These are phyloP conservation scores for Gymnopithys bicolor DNA, from an alignment of 2,797 vertebrate genomes.

Conservation along the genomic window DNA sequence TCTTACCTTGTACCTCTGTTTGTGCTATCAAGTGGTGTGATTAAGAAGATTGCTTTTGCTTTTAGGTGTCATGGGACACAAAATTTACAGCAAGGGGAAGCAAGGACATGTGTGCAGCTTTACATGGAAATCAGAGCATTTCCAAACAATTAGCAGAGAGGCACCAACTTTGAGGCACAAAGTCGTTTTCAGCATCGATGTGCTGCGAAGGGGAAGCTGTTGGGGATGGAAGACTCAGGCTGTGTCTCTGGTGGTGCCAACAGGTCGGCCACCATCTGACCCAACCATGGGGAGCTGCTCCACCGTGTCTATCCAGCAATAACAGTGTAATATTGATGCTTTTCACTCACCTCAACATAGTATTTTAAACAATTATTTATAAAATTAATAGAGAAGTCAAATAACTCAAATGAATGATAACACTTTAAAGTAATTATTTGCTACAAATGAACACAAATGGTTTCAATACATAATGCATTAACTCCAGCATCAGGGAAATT, in stretches of 20 bases:
- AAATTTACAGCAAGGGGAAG: background rate
- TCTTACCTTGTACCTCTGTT: conserved; percentile 41
- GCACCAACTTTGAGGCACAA: background rate
- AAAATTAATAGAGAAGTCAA: conserved; percentile 69
- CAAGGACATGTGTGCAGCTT: background rate
- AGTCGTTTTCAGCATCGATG: background rate
- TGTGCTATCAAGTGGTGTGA: background rate
- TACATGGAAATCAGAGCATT: background rate
- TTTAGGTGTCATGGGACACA: background rate
- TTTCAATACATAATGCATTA: conserved; percentile 52
- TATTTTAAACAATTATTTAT: conserved; percentile 40
- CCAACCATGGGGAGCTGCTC: background rate
- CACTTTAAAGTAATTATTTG: conserved; percentile 56
- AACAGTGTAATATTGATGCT: background rate
- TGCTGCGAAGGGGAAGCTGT: accelerated
- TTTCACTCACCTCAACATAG: background rate
- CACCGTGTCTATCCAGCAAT: background rate
- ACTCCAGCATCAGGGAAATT: conserved; percentile 39
- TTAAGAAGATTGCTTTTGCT: conserved; percentile 52
- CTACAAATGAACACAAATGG: conserved; percentile 68
- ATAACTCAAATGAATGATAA: conserved; percentile 54
- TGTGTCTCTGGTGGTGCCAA: background rate
- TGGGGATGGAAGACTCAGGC: background rate
- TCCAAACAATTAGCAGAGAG: background rate
- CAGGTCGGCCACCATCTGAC: background rate